phyloP scores from a whole-genome alignment of 2,888 invertebrate species.

The Drosophila mettleri region DNA sequence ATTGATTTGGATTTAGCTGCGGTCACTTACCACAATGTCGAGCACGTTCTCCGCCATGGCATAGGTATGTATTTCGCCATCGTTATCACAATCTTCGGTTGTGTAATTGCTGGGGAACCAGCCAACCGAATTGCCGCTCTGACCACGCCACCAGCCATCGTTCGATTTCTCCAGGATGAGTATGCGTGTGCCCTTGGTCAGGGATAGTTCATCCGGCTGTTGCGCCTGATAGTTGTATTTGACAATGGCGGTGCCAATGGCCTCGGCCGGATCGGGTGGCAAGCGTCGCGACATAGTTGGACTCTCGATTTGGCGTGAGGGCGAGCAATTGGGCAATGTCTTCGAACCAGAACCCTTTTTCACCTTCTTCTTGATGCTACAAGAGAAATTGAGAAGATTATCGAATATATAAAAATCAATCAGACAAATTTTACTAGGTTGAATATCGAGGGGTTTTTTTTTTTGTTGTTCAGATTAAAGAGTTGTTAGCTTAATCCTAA shows the following conservation, averaged over 20 bases:
- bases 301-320: slow-evolving; percentile 91
- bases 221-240: slow-evolving; percentile 98
- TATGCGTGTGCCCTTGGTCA: slow-evolving; percentile 97
- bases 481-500: slow-evolving; percentile 16
- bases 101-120: slow-evolving; percentile 99
- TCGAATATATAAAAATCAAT: neutral
- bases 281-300: slow-evolving; percentile 90
- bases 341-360: slow-evolving; percentile 93
- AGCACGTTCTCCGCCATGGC: slow-evolving; percentile 98
- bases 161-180: slow-evolving; percentile 98
- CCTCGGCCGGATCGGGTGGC: slow-evolving; percentile 93
- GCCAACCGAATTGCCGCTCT: slow-evolving; percentile 88
- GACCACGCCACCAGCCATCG: slow-evolving; percentile 99
- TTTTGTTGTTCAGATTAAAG: neutral
- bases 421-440: neutral
- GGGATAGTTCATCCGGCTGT: slow-evolving; percentile 97
- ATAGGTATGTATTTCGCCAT: slow-evolving; percentile 95
- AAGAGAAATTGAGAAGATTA: slow-evolving; percentile 46
- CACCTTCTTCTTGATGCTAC: slow-evolving; percentile 94
- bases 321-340: slow-evolving; percentile 93
- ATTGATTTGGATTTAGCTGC: neutral
- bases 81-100: slow-evolving; percentile 94
- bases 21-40: slow-evolving; percentile 91
- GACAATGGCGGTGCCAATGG: slow-evolving; percentile 94
- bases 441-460: neutral